These are phyloP conservation scores for Limenitis arthemis DNA, from an alignment of 2,888 invertebrate genomes.

Conservation along the genomic window DNA sequence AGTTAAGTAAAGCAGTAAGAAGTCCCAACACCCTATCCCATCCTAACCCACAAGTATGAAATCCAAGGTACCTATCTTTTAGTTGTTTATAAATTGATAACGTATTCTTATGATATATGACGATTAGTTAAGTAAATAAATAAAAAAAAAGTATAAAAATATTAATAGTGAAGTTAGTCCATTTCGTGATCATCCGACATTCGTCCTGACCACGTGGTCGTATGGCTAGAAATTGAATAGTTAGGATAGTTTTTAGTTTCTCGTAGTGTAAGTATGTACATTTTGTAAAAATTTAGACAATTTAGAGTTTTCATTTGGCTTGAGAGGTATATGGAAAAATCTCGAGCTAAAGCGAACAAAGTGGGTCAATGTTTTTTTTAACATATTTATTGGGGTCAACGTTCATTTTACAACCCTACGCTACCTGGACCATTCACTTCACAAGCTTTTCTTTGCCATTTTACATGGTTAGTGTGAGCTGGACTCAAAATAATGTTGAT, in stretches of 20 bases:
- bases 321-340: constrained; percentile 16
- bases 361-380: constrained; percentile 18
- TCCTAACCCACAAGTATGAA: not conserved
- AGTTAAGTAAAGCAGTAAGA: not conserved
- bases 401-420: not conserved
- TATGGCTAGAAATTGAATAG: not conserved
- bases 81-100: constrained; percentile 6
- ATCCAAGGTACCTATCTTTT: not conserved
- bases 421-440: not conserved
- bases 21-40: not conserved
- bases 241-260: constrained; percentile 1
- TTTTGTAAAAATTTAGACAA: constrained; percentile 12
- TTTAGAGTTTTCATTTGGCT: constrained; percentile 8
- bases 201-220: not conserved
- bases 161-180: constrained; percentile 10
- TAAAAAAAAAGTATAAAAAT: constrained; percentile 9
- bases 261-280: constrained; percentile 18
- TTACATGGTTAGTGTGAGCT: not conserved
- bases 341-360: constrained; percentile 19
- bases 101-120: constrained; percentile 26
- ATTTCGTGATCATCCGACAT: not conserved
- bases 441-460: not conserved
- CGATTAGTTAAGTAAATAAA: constrained; percentile 11
- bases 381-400: constrained; percentile 8
- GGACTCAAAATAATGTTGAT: constrained; percentile 4